Conservation (phyloP, 2,797 vertebrate genomes). For the Sebastes dallii region DNA sequence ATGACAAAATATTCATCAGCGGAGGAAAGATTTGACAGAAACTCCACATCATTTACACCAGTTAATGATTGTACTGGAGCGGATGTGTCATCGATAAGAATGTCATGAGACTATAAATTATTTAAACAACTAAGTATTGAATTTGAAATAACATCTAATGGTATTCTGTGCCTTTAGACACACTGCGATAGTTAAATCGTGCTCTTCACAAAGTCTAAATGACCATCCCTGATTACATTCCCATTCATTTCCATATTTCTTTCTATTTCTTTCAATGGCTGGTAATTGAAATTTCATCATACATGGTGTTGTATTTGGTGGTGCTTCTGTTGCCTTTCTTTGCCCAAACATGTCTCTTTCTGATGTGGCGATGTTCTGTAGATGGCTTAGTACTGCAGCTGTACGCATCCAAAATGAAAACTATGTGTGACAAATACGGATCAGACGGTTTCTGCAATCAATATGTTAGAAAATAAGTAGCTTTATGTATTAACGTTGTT, state of each 20-base stretch:
- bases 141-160: conserved; percentile 24
- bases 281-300: conserved; percentile 6
- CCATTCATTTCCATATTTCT: not conserved
- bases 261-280: not conserved
- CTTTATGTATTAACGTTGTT: not conserved
- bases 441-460: not conserved
- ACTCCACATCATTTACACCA: conserved; percentile 25
- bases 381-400: not conserved
- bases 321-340: not conserved
- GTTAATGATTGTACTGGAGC: conserved; percentile 21
- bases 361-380: not conserved
- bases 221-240: conserved; percentile 14
- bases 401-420: not conserved
- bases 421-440: not conserved
- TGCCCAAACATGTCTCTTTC: not conserved
- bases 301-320: not conserved
- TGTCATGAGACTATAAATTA: conserved; percentile 1
- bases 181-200: conserved; percentile 6
- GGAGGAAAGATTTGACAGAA: conserved; percentile 4
- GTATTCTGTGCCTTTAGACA: conserved; percentile 21
- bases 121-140: not conserved
- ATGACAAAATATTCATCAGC: conserved; percentile 24
- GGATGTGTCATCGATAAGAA: conserved; percentile 3
- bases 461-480: not conserved
- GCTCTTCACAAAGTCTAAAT: conserved; percentile 19